Conservation (phyloP, 2,797 vertebrate species). For the Nannoperca obscura region DNA sequence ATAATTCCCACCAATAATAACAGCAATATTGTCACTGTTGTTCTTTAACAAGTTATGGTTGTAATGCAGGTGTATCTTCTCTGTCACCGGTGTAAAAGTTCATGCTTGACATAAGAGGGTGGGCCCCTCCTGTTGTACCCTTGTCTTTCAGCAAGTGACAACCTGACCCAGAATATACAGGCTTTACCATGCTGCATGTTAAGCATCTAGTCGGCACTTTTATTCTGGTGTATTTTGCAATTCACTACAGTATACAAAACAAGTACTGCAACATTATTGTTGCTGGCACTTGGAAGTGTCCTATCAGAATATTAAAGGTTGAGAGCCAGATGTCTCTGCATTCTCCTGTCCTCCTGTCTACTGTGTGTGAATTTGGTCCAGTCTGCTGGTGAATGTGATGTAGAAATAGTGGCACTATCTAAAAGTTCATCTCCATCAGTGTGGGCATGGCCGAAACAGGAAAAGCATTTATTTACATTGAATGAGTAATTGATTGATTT, state of each 20-base stretch:
- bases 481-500: slow-evolving; percentile 3
- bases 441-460: not conserved
- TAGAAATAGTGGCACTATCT: not conserved
- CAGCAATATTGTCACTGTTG: too few species aligned
- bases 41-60: not conserved
- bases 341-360: too few species aligned
- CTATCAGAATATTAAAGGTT: not conserved
- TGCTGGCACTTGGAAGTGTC: not conserved
- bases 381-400: not conserved
- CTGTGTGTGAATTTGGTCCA: too few species aligned
- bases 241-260: not conserved
- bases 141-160: too few species aligned
- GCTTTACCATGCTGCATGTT: not conserved
- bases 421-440: not conserved
- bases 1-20: too few species aligned
- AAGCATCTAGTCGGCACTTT: not conserved
- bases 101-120: not conserved
- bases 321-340: not conserved
- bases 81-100: not conserved
- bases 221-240: not conserved
- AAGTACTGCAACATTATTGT: not conserved
- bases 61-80: not conserved
- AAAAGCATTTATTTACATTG: not conserved
- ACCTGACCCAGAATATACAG: not conserved
- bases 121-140: not conserved